Percentiles rank a stretch among this genome's conserved stretches.
phyloP scores from a whole-genome alignment of 2,113 vertebrate genomes.

The Sapayoa aenigma region DNA sequence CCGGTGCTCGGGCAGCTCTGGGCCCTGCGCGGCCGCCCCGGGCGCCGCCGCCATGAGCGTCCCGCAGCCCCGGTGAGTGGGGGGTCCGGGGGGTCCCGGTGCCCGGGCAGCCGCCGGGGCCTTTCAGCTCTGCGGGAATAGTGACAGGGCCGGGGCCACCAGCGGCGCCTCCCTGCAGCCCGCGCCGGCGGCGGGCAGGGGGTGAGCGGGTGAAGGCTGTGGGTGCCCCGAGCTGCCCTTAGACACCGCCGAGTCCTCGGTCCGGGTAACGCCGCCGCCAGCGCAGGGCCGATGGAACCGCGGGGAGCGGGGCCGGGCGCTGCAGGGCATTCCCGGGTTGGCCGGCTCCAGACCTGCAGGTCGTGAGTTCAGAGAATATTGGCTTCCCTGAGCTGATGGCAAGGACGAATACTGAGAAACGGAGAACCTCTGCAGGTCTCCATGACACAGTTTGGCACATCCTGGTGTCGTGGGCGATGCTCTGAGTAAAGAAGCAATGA shows the following conservation, averaged over 20 bases:
- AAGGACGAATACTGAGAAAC: not conserved
- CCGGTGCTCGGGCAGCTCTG: not conserved
- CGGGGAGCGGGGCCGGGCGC: too few species aligned
- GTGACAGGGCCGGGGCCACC: too few species aligned
- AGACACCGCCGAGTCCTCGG: too few species aligned
- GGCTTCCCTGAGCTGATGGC: not conserved
- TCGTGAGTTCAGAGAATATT: accelerated
- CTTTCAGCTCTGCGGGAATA: accelerated
- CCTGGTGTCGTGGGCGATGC: not conserved
- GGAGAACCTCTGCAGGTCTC: not conserved
- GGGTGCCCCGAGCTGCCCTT: too few species aligned
- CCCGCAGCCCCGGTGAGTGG: not conserved
- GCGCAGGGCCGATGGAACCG: too few species aligned
- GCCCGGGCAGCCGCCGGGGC: not conserved
- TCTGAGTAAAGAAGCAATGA: not conserved
- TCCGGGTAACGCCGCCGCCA: too few species aligned
- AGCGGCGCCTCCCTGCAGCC: too few species aligned
- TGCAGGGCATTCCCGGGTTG: too few species aligned
- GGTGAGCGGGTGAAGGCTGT: too few species aligned
- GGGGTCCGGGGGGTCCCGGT: too few species aligned
- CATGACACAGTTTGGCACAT: not conserved
- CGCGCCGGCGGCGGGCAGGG: too few species aligned
- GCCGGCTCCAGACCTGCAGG: not conserved
- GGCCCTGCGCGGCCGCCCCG: too few species aligned
- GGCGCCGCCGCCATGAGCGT: not conserved